Evolutionary conservation across 2,797 vertebrate species (phyloP).

Genomic region (Orientallactaga sibirica): DNA sequence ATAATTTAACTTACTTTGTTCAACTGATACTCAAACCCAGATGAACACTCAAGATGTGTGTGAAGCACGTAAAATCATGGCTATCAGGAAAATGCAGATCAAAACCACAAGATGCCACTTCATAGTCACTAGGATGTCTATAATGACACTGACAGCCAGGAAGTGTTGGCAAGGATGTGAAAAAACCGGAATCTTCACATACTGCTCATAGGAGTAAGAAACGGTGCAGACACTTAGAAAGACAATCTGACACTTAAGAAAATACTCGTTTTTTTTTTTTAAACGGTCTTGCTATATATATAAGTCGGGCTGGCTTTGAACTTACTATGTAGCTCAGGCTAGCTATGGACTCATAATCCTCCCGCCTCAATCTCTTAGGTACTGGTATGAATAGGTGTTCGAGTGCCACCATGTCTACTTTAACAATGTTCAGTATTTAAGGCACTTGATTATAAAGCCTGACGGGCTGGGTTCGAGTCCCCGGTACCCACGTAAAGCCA

Average conservation of each 20-base stretch:
- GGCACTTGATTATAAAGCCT: no score
- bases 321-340: neutral
- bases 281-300: neutral
- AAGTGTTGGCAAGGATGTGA: neutral
- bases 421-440: neutral
- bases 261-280: no score
- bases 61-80: slow-evolving; percentile 2
- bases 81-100: slow-evolving; percentile 18
- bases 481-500: no score
- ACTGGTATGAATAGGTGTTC: neutral
- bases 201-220: neutral
- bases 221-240: slow-evolving; percentile 1
- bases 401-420: neutral
- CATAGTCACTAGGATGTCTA: neutral
- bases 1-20: neutral
- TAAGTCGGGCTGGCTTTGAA: neutral
- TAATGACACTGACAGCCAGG: slow-evolving; percentile 45
- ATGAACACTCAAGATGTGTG: slow-evolving; percentile 23
- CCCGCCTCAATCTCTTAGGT: neutral
- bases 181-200: neutral
- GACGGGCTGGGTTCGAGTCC: no score
- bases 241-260: neutral
- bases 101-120: slow-evolving; percentile 50
- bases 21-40: slow-evolving; percentile 44
- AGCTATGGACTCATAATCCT: neutral